phyloP scores from a whole-genome alignment of 2,888 invertebrate species.

The Ceraclea dissimilis region DNA sequence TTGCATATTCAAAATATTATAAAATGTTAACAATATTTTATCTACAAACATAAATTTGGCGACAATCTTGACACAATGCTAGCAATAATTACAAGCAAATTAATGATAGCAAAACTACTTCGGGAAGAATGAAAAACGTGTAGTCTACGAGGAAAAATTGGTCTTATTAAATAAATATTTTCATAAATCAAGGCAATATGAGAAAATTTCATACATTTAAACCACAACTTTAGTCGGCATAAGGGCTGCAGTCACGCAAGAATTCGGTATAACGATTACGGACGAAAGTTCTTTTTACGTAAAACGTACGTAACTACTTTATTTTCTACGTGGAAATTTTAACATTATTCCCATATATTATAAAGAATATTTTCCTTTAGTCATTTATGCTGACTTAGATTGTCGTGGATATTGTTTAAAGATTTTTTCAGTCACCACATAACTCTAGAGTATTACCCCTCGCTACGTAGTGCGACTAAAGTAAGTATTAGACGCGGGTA shows the following conservation, averaged over 20 bases:
- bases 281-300: not conserved
- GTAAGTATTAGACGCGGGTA: not conserved
- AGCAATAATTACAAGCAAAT: not conserved
- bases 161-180: conserved; percentile 2
- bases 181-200: not conserved
- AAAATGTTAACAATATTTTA: not conserved
- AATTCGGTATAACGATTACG: not conserved
- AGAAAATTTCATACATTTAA: conserved; percentile 1
- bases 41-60: not conserved
- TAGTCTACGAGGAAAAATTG: not conserved
- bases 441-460: too few relatives aligned
- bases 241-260: not conserved
- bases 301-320: too few relatives aligned
- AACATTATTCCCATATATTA: too few relatives aligned
- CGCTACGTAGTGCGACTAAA: not conserved
- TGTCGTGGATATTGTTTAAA: too few relatives aligned
- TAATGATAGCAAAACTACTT: not conserved
- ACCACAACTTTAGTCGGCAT: not conserved
- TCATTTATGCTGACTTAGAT: too few relatives aligned
- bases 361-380: too few relatives aligned
- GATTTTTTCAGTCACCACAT: too few relatives aligned
- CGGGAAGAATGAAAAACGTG: not conserved
- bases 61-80: not conserved
- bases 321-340: too few relatives aligned
- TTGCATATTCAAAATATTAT: not conserved